phyloP scores from a whole-genome alignment of 1,140 invertebrate species.

The Metopolophium dirhodum region DNA sequence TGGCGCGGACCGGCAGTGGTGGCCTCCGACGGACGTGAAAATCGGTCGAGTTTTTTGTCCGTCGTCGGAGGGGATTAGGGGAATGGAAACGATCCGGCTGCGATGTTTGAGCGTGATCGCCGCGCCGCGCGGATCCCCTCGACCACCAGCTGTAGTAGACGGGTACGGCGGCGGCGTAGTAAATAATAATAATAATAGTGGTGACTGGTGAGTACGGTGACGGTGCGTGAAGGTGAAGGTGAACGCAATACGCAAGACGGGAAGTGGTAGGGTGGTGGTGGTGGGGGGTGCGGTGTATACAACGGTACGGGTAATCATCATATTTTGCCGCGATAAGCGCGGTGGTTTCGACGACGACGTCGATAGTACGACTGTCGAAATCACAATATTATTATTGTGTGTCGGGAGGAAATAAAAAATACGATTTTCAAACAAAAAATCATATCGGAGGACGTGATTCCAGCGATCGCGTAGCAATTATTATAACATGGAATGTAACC shows the following conservation, averaged over 20 bases:
- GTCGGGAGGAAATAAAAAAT: neutral
- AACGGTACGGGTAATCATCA: neutral
- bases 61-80: neutral
- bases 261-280: neutral
- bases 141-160: neutral
- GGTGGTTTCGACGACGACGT: neutral
- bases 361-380: no score
- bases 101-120: no score
- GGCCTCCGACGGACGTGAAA: neutral
- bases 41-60: neutral
- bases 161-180: neutral
- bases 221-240: neutral
- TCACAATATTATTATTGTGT: neutral
- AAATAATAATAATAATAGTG: conserved; percentile 28
- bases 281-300: neutral
- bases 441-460: neutral
- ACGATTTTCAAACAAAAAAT: neutral
- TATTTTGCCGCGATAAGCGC: conserved; percentile 9
- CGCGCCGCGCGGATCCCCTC: neutral
- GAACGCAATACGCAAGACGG: neutral
- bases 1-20: no score
- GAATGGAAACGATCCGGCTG: neutral
- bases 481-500: no score
- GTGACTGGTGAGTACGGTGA: neutral
- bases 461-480: no score